These are phyloP conservation scores for Galeopsomyia nigrocyanea DNA, from an alignment of 2,888 invertebrate species.

Conservation along the genomic window DNA sequence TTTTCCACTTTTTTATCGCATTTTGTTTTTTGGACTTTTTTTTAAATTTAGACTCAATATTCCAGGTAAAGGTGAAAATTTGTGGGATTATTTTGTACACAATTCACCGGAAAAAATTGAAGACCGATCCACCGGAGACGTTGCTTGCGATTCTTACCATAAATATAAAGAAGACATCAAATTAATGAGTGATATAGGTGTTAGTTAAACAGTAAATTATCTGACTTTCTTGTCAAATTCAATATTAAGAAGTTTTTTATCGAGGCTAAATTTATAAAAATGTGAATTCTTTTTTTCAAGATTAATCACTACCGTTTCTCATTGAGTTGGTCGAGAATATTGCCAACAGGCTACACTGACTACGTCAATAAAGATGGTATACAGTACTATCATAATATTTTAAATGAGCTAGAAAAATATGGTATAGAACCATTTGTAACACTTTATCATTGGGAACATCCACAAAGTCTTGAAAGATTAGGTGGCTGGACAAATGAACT, in stretches of 20 bases:
- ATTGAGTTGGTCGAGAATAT: constrained; percentile 77
- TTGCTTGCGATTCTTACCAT: constrained; percentile 80
- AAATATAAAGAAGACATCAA: constrained; percentile 71
- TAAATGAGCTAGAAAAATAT: constrained; percentile 71
- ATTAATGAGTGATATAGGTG: constrained; percentile 52
- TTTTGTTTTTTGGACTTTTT: too few species aligned
- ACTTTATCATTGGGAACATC: constrained; percentile 79
- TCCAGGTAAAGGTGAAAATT: constrained; percentile 76
- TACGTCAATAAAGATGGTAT: constrained; percentile 73
- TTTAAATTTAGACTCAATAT: not conserved
- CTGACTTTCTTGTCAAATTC: too few species aligned
- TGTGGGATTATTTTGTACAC: constrained; percentile 75
- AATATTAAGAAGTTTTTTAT: too few species aligned
- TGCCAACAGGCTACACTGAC: constrained; percentile 74
- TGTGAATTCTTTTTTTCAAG: constrained; percentile 35
- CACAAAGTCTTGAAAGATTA: constrained; percentile 71
- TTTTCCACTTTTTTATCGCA: not conserved
- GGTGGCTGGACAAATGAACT: constrained; percentile 78
- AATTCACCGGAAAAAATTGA: constrained; percentile 71
- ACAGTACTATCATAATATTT: constrained; percentile 75
- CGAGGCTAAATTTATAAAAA: too few species aligned
- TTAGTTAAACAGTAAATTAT: constrained; percentile 34
- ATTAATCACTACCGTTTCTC: constrained; percentile 72
- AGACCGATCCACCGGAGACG: constrained; percentile 74
- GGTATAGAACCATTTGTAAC: constrained; percentile 76